Conservation (phyloP, 2,888 invertebrate species). For the Timema podura region DNA sequence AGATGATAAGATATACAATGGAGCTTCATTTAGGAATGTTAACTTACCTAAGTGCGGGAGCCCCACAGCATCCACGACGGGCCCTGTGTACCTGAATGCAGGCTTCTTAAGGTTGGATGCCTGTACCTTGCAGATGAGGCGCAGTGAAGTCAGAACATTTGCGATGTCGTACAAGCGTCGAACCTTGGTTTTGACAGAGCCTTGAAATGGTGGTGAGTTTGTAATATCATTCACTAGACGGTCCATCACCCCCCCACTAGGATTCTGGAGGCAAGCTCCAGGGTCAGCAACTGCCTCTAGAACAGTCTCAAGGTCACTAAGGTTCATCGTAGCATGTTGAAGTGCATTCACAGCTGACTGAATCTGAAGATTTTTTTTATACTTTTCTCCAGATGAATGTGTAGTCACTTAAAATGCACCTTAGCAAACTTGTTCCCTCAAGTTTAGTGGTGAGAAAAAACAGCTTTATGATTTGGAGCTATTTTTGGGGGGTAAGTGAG, state of each 20-base stretch:
- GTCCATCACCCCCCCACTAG: slow-evolving; percentile 49
- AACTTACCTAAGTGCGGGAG: slow-evolving; percentile 19
- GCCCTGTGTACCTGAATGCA: slow-evolving; percentile 62
- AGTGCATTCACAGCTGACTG: too few species aligned
- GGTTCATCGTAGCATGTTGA: too few species aligned
- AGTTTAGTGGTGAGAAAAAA: too few species aligned
- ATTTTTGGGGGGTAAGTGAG: too few species aligned
- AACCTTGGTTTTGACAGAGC: slow-evolving; percentile 59
- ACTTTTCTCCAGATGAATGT: too few species aligned
- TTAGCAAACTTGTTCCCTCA: too few species aligned
- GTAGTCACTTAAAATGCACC: too few species aligned
- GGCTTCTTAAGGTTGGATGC: slow-evolving; percentile 60
- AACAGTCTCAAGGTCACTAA: too few species aligned
- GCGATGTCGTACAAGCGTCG: slow-evolving; percentile 73
- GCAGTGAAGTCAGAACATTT: slow-evolving; percentile 70
- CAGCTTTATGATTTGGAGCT: too few species aligned
- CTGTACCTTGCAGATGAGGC: slow-evolving; percentile 64
- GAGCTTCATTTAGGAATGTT: background rate
- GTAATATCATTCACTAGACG: too few species aligned
- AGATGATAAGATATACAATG: slow-evolving; percentile 43
- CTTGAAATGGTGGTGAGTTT: too few species aligned
- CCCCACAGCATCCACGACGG: slow-evolving; percentile 32
- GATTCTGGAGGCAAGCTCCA: slow-evolving; percentile 64
- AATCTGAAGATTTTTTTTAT: too few species aligned
- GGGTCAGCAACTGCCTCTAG: slow-evolving; percentile 51